Evolutionary conservation across 2,113 vertebrate species (phyloP).

Genomic region (Abramis brama): DNA sequence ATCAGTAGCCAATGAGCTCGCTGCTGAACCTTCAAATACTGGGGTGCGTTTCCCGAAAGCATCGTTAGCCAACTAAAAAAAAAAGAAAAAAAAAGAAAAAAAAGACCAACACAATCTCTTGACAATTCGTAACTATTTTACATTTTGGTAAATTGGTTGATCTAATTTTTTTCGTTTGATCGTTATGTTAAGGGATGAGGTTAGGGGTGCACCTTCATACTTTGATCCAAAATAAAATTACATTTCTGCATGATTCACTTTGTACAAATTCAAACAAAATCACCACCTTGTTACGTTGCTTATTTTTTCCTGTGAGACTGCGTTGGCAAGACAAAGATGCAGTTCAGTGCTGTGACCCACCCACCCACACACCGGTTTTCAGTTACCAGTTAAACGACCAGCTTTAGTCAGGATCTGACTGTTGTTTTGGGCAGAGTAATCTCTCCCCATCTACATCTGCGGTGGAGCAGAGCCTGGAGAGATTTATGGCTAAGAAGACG

Average conservation of each 20-base stretch:
- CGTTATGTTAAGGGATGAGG: too few relatives aligned
- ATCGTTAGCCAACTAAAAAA: too few relatives aligned
- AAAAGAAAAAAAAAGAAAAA: too few relatives aligned
- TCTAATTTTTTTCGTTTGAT: too few relatives aligned
- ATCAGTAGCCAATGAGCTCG: too few relatives aligned
- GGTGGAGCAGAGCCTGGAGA: constrained; percentile 56
- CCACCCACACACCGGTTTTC: constrained; percentile 56
- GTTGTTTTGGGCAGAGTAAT: constrained; percentile 73
- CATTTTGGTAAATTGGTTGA: not conserved
- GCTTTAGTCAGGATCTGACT: constrained; percentile 67
- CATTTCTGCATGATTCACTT: not conserved
- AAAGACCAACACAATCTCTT: too few relatives aligned
- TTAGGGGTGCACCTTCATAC: not conserved
- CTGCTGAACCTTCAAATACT: too few relatives aligned
- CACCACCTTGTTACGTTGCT: not conserved
- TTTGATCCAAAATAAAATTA: too few relatives aligned
- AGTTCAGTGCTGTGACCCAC: not conserved
- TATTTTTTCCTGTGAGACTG: not conserved
- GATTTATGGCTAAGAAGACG: constrained; percentile 53
- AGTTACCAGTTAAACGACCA: constrained; percentile 72
- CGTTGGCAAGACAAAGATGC: not conserved
- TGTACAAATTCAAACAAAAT: not conserved
- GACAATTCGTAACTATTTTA: too few relatives aligned
- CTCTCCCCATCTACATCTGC: constrained; percentile 69
- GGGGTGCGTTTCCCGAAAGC: too few relatives aligned